phyloP scores from a whole-genome alignment of 2,113 vertebrate genomes.

The Phoenicopterus ruber region DNA sequence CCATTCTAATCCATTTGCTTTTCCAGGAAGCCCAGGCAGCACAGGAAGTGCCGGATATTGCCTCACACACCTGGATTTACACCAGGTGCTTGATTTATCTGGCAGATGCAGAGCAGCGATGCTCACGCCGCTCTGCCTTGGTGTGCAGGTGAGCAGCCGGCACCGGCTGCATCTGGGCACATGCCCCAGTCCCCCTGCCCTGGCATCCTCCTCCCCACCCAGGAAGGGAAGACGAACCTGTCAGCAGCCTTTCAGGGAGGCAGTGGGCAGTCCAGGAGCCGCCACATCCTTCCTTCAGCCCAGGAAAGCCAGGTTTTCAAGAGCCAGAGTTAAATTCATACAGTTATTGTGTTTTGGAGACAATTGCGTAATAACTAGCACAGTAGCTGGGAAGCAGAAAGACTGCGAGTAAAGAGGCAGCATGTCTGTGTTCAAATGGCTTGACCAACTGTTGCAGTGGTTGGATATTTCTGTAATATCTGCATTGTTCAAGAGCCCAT shows the following conservation, averaged over 20 bases:
- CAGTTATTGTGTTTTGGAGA: not conserved
- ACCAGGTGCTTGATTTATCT: not conserved
- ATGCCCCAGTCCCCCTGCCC: fast-evolving
- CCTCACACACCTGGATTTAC: not conserved
- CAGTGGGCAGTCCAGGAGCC: not conserved
- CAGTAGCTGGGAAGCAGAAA: not conserved
- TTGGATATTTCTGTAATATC: not conserved
- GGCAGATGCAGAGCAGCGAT: not conserved
- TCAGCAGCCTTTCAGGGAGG: not conserved
- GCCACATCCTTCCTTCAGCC: not conserved
- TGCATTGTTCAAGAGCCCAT: not conserved
- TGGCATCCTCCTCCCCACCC: not conserved
- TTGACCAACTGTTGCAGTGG: not conserved
- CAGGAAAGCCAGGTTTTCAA: not conserved
- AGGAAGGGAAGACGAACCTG: not conserved
- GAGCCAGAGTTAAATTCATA: not conserved
- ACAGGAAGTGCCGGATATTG: not conserved
- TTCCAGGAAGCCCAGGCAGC: not conserved
- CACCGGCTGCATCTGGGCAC: fast-evolving
- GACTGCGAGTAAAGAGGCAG: not conserved
- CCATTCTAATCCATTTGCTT: not conserved
- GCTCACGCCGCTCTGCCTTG: not conserved
- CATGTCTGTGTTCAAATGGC: not conserved
- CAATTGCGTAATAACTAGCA: not conserved
- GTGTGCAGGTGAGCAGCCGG: fast-evolving